Evolutionary conservation across 35 echinoderm and acorn worm species (phyloP), one percentile per base, ranked within the genome.

Genomic region (Strongylocentrotus purpuratus): DNA sequence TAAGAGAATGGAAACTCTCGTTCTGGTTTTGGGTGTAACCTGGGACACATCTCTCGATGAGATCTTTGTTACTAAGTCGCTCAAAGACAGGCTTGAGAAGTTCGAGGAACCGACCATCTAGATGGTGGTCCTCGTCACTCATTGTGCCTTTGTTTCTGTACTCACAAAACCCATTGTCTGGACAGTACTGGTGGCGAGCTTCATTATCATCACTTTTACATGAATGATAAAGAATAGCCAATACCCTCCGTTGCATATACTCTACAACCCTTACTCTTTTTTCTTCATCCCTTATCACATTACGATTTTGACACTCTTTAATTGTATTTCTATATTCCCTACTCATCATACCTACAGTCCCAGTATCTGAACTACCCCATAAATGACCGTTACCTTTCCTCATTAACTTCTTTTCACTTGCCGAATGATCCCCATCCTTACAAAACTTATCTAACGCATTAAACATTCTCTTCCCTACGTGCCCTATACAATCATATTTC

Each of bases 21-120:
- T 96, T 96, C 87, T 96, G 95, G 61, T 96, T 96, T 93, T 93
- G 95, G 32, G 86, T 96, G 4, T 60, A 91, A 12, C 95, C 95
- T 46, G 48, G 28, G 31, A 96, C 12, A 46, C 95, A 96, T 85
- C 95, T 60, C 46, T 96, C 65, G 2, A 96, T 41, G 14, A 96
- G 95, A 45, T 85, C 65, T 33, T 31, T 22, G 9, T 65, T 5
- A 33, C 60, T 45, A 15, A 96, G 95, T 85, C 95, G 18, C 9
- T 93, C 95, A 93, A 65, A 92, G 18, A 93, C 10, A 31, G 95
- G 95, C 59, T 85, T 94, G 46, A 94, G 58, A 61, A 61, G 32
- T 33, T 94, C 32, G 11, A 94, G 85, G 46, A 86, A 32, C n/a
- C 58, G 25, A 5, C 85, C 7, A 86, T 86, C 47, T 86, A 61